Conservation (phyloP, 2,888 invertebrate species). For the Branchipolynoe longqiensis region DNA sequence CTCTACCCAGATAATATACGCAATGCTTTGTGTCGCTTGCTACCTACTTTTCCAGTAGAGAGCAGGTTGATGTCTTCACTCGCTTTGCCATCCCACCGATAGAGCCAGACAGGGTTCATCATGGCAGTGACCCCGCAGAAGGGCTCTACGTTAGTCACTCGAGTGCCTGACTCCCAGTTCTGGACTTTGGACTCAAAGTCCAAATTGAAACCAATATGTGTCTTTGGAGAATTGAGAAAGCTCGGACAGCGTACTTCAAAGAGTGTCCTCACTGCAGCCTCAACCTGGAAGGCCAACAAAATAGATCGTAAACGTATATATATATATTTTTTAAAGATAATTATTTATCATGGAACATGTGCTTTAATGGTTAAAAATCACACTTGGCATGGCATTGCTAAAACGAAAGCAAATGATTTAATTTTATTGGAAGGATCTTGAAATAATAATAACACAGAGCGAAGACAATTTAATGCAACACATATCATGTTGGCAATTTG, state of each 20-base stretch:
- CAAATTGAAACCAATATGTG: neutral
- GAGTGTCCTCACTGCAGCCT: conserved; percentile 47
- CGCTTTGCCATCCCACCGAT: neutral
- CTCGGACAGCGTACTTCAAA: conserved; percentile 63
- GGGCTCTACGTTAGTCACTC: conserved; percentile 55
- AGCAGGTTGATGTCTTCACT: conserved; percentile 2
- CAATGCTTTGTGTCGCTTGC: too few species aligned
- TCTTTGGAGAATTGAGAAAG: neutral
- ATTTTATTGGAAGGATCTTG: too few species aligned
- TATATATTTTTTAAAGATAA: too few species aligned
- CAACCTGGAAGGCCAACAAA: conserved; percentile 55
- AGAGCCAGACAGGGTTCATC: conserved; percentile 61
- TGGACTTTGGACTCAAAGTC: conserved; percentile 51
- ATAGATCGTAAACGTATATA: too few species aligned
- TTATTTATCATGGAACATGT: too few species aligned
- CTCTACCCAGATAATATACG: too few species aligned
- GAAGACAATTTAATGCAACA: too few species aligned
- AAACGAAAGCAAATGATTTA: too few species aligned
- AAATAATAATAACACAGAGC: too few species aligned
- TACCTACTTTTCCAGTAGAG: neutral
- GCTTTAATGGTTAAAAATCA: too few species aligned
- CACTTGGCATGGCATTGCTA: too few species aligned
- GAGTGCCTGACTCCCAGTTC: conserved; percentile 25
- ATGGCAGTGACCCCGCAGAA: conserved; percentile 65
- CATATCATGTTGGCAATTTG: too few species aligned